Percentiles rank a stretch among this genome's conserved stretches.
Conservation (phyloP, 1,140 invertebrate species). For the Magallana ariakensis region DNA sequence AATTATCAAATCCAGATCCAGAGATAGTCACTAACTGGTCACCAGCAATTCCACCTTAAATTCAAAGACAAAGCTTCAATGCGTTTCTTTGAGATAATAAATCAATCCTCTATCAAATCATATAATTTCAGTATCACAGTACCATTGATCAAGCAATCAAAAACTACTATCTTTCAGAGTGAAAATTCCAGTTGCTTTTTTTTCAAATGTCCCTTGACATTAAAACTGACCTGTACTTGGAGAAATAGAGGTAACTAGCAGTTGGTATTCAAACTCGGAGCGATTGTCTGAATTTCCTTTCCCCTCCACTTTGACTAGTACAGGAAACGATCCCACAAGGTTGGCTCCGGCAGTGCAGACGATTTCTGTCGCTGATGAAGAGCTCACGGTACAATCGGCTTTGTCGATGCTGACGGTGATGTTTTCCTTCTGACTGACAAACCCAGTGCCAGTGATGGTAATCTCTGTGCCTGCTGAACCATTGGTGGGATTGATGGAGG, state of each 20-base stretch:
- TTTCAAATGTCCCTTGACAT: too few species aligned
- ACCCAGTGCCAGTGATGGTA: slow-evolving; percentile 63
- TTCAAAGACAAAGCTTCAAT: too few species aligned
- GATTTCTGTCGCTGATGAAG: slow-evolving; percentile 51
- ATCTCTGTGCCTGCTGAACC: slow-evolving; percentile 57
- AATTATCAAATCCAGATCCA: slow-evolving; percentile 68
- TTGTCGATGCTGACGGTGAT: slow-evolving; percentile 62
- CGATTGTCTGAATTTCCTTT: slow-evolving; percentile 62
- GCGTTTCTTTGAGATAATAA: too few species aligned
- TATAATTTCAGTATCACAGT: too few species aligned
- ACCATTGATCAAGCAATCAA: too few species aligned
- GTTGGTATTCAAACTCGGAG: slow-evolving; percentile 64
- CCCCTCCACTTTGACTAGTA: slow-evolving; percentile 60
- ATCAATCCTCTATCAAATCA: too few species aligned
- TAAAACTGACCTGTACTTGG: slow-evolving; percentile 44
- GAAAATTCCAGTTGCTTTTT: too few species aligned
- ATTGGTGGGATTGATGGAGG: slow-evolving; percentile 53
- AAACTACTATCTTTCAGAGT: too few species aligned
- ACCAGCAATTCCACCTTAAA: slow-evolving; percentile 68
- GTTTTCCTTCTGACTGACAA: slow-evolving; percentile 50
- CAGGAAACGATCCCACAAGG: slow-evolving; percentile 56
- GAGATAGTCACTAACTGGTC: slow-evolving; percentile 67
- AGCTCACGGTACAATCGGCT: slow-evolving; percentile 55
- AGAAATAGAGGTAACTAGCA: slow-evolving; percentile 53
- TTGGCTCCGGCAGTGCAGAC: slow-evolving; percentile 64